These are phyloP conservation scores for Drosophila mayaguana DNA, from an alignment of 2,888 invertebrate species.

Conservation along the genomic window DNA sequence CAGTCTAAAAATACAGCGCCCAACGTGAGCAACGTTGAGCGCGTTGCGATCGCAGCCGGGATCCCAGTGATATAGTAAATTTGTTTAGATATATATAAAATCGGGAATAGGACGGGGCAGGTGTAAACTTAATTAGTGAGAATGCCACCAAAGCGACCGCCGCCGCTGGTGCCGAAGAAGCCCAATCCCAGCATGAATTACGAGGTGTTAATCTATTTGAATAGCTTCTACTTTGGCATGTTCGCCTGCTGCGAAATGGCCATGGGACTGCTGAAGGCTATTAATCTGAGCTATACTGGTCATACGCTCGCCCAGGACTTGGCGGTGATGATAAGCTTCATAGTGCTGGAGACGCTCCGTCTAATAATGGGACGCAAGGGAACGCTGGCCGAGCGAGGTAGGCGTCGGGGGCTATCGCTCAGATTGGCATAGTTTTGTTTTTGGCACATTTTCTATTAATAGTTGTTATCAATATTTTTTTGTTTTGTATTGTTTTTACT, in stretches of 20 bases:
- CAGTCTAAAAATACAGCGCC: conserved; percentile 83
- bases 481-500: conserved; percentile 13
- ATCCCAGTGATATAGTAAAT: conserved; percentile 27
- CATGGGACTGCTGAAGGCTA: conserved; percentile 92
- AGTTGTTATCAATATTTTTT: conserved; percentile 47
- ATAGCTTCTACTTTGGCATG: conserved; percentile 94
- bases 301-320: conserved; percentile 92
- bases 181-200: conserved; percentile 92
- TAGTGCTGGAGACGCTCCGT: conserved; percentile 92
- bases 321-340: conserved; percentile 90
- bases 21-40: conserved; percentile 62
- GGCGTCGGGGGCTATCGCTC: not conserved
- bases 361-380: conserved; percentile 94
- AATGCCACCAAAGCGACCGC: conserved; percentile 80
- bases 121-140: conserved; percentile 23
- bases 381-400: conserved; percentile 83
- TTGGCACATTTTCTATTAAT: conserved; percentile 47
- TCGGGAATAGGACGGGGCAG: not conserved
- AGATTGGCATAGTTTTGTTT: conserved; percentile 16
- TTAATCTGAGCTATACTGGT: conserved; percentile 92
- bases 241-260: conserved; percentile 93
- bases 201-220: conserved; percentile 93
- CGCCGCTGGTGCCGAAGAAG: conserved; percentile 85
- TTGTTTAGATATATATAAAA: not conserved
- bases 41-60: conserved; percentile 40